Percentiles rank a stretch among this genome's conserved stretches.
phyloP scores from a whole-genome alignment of 2,797 vertebrate genomes.

The Eulemur albifrons region DNA sequence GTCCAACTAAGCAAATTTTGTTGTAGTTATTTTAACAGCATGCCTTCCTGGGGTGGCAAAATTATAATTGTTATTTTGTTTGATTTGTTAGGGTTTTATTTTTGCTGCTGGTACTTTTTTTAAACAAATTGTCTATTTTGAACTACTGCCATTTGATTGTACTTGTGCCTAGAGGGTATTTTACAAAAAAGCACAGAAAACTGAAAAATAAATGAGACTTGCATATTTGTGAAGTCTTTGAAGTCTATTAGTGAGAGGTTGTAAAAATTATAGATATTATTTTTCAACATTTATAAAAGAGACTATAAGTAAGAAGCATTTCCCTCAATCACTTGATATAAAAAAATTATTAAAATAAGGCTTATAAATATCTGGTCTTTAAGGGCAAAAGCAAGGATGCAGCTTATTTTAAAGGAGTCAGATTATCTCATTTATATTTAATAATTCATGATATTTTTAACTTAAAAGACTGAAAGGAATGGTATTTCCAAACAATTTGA shows the following conservation, averaged over 20 bases:
- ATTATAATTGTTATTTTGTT: constrained; percentile 10
- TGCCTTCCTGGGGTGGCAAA: not conserved
- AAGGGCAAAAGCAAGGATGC: not conserved
- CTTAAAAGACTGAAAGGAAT: not conserved
- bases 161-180: constrained; percentile 22
- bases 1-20: constrained; percentile 25
- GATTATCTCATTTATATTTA: constrained; percentile 21
- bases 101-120: constrained; percentile 14
- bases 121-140: constrained; percentile 15
- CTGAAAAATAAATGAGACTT: constrained; percentile 40
- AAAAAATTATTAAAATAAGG: not conserved
- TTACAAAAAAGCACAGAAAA: constrained; percentile 3
- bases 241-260: constrained; percentile 4
- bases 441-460: constrained; percentile 15
- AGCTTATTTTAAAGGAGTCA: not conserved
- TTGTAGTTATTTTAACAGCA: not conserved
- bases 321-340: not conserved
- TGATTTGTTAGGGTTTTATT: not conserved
- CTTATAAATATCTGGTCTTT: not conserved
- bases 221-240: constrained; percentile 37
- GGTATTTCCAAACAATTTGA: not conserved
- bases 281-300: not conserved
- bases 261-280: not conserved
- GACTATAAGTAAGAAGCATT: not conserved
- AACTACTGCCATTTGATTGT: not conserved